These are phyloP conservation scores for Lepus timidus DNA, from an alignment of 2,113 vertebrate species.

Conservation along the genomic window DNA sequence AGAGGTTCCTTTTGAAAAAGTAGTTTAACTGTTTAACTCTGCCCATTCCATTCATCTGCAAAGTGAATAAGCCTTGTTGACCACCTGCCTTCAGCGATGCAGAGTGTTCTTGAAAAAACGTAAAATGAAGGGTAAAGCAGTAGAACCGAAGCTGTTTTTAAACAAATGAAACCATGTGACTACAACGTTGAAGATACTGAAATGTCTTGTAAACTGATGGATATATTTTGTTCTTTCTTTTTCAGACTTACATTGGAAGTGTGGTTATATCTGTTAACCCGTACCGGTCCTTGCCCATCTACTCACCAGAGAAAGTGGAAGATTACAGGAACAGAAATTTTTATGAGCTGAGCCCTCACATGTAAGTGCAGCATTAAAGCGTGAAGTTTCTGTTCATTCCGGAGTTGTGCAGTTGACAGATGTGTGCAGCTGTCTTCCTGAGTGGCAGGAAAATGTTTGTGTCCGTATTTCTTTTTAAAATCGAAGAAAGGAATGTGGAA, in stretches of 20 bases:
- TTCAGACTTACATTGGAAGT: slow-evolving; percentile 98
- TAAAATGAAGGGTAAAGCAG: neutral
- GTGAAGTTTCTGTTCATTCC: slow-evolving; percentile 40
- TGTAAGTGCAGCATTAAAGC: slow-evolving; percentile 92
- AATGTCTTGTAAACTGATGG: neutral
- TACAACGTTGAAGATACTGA: neutral
- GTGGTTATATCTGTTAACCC: slow-evolving; percentile 99
- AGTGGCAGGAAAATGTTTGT: slow-evolving; percentile 65
- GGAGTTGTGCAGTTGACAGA: slow-evolving; percentile 70
- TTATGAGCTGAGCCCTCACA: slow-evolving; percentile 98
- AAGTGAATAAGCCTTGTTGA: neutral
- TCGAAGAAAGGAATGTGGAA: slow-evolving; percentile 49
- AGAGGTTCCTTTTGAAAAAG: slow-evolving; percentile 21
- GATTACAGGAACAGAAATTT: slow-evolving; percentile 99
- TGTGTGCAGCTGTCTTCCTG: slow-evolving; percentile 84
- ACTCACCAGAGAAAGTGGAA: slow-evolving; percentile 97
- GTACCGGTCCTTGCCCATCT: slow-evolving; percentile 96
- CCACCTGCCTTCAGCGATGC: neutral
- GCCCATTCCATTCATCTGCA: neutral
- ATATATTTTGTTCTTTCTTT: neutral
- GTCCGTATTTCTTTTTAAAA: slow-evolving; percentile 55
- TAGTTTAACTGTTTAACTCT: neutral
- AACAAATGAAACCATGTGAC: neutral
- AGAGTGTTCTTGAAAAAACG: neutral
- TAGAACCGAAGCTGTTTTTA: neutral